Conservation (phyloP, 2,797 vertebrate genomes). For the Hoplostethus mediterraneus region DNA sequence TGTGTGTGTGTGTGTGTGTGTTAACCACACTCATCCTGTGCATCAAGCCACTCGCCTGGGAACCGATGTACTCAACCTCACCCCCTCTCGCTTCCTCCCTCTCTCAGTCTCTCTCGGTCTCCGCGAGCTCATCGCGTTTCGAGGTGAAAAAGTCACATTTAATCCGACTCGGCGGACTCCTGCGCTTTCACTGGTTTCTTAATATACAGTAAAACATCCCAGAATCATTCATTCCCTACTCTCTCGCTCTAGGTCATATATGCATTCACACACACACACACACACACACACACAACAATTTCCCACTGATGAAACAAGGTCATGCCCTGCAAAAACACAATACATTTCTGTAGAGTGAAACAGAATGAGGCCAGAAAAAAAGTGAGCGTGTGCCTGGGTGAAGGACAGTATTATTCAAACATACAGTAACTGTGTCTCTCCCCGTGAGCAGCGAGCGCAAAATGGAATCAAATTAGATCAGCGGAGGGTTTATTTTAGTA, state of each 20-base stretch:
- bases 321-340: slow-evolving; percentile 16
- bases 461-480: slow-evolving; percentile 74
- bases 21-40: slow-evolving; percentile 85
- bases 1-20: slow-evolving; percentile 50
- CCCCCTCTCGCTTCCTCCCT: slow-evolving; percentile 32
- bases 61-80: slow-evolving; percentile 60
- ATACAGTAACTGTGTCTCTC: slow-evolving; percentile 69
- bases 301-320: slow-evolving; percentile 39
- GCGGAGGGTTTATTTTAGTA: slow-evolving; percentile 74
- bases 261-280: background rate
- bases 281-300: slow-evolving; percentile 3
- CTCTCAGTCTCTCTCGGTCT: slow-evolving; percentile 11
- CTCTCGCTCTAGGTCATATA: background rate
- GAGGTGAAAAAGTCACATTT: too few relatives aligned
- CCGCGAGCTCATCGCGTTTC: background rate
- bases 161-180: slow-evolving; percentile 1
- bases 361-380: slow-evolving; percentile 60
- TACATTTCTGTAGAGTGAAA: slow-evolving; percentile 41
- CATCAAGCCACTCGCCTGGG: slow-evolving; percentile 83
- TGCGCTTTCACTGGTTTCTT: slow-evolving; percentile 49
- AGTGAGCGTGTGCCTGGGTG: slow-evolving; percentile 45
- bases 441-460: slow-evolving; percentile 66
- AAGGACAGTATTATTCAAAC: slow-evolving; percentile 68
- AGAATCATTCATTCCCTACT: background rate
- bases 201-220: slow-evolving; percentile 19